Conservation (phyloP, 92 coral and sea anemone genomes). For the Palythoa grandis region DNA sequence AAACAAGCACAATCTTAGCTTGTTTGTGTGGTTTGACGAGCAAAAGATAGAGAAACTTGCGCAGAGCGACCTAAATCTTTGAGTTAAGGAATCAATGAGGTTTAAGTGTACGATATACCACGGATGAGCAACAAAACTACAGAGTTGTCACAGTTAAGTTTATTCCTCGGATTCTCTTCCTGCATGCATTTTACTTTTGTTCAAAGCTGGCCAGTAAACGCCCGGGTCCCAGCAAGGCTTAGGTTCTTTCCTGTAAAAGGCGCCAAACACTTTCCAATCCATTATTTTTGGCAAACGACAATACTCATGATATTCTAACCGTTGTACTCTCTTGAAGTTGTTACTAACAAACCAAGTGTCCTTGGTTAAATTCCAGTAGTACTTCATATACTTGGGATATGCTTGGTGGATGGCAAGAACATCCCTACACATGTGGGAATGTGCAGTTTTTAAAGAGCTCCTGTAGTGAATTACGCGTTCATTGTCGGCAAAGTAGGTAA, state of each 20-base stretch:
- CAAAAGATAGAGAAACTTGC: too few relatives aligned
- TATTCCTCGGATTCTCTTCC: background rate
- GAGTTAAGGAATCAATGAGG: too few relatives aligned
- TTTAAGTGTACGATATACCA: too few relatives aligned
- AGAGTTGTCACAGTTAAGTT: too few relatives aligned
- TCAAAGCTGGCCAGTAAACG: conserved; percentile 25
- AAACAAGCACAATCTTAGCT: too few relatives aligned
- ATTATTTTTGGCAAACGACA: conserved; percentile 26
- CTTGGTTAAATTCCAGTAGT: conserved; percentile 55
- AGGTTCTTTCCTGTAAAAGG: conserved; percentile 37
- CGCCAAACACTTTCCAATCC: conserved; percentile 53
- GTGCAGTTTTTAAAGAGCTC: background rate
- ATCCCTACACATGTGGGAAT: too few relatives aligned
- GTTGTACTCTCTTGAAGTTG: conserved; percentile 34
- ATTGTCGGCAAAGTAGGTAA: conserved; percentile 57
- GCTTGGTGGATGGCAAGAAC: conserved; percentile 63
- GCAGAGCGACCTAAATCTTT: too few relatives aligned
- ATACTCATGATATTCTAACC: conserved; percentile 31
- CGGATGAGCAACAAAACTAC: too few relatives aligned
- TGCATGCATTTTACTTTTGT: background rate
- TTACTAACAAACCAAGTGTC: conserved; percentile 39
- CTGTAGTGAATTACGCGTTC: conserved; percentile 43
- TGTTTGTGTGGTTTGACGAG: too few relatives aligned
- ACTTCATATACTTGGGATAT: conserved; percentile 47
- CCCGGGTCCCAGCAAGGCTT: conserved; percentile 61